Percentiles rank a stretch among this genome's conserved stretches.
phyloP scores from a whole-genome alignment of 2,113 vertebrate genomes.

The Gopherus flavomarginatus region DNA sequence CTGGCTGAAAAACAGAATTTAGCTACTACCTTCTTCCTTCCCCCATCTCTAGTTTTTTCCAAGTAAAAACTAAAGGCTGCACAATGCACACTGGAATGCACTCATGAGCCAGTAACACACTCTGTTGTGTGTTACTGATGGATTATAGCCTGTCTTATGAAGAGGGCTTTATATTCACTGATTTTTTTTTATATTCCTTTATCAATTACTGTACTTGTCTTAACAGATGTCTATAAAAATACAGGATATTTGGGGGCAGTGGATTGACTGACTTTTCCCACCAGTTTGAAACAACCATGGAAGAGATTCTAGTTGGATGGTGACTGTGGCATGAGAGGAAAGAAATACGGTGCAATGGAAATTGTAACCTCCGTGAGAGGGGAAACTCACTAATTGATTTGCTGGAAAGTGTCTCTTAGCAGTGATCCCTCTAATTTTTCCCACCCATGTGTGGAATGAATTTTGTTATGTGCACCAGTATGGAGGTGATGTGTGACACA shows the following conservation, averaged over 20 bases:
- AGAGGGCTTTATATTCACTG: not conserved
- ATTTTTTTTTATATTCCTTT: not conserved
- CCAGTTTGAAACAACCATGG: not conserved
- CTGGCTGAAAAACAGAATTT: not conserved
- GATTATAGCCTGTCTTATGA: not conserved
- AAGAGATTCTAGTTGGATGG: not conserved
- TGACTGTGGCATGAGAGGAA: not conserved
- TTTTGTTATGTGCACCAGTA: too few species aligned
- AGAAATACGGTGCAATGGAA: not conserved
- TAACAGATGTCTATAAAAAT: not conserved
- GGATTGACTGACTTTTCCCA: not conserved
- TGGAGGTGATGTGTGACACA: too few species aligned
- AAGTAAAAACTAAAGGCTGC: rapidly evolving
- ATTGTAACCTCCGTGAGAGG: conserved; percentile 15
- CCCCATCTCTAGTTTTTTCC: not conserved
- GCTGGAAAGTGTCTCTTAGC: not conserved
- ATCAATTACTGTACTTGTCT: not conserved
- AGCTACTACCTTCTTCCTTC: not conserved
- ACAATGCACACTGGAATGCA: not conserved
- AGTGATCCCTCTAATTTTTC: not conserved
- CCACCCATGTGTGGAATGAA: too few species aligned
- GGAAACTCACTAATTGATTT: conserved; percentile 4
- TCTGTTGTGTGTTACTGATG: not conserved
- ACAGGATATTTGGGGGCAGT: not conserved
- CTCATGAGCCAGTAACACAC: not conserved